phyloP scores from a whole-genome alignment of 2,113 vertebrate species.

The Symphodus melops region DNA sequence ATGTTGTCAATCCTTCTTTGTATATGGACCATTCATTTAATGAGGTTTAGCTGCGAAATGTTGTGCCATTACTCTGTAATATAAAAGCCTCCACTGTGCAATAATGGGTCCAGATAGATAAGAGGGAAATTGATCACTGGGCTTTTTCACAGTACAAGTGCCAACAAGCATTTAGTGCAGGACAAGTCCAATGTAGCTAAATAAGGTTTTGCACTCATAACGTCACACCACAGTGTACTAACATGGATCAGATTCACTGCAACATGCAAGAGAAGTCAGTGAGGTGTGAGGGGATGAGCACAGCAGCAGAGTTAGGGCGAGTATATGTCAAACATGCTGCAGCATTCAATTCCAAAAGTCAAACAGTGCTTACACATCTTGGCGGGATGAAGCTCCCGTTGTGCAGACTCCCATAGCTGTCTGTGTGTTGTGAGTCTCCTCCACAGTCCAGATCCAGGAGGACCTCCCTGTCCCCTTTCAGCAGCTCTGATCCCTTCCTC shows the following conservation, averaged over 20 bases:
- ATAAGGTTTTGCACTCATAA: not conserved
- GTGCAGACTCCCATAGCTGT: conserved; percentile 77
- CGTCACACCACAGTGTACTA: not conserved
- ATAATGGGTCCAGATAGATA: conserved; percentile 40
- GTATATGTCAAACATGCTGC: conserved; percentile 5
- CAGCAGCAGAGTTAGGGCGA: not conserved
- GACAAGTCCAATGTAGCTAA: not conserved
- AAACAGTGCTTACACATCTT: conserved; percentile 79
- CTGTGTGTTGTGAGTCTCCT: conserved; percentile 62
- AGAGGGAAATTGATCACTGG: conserved; percentile 13
- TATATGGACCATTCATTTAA: not conserved
- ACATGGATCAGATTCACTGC: not conserved
- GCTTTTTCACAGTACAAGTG: not conserved
- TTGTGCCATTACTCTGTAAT: conserved; percentile 15
- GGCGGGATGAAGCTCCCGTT: conserved; percentile 77
- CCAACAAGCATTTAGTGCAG: not conserved
- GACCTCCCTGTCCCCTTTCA: conserved; percentile 73
- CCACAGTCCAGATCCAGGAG: conserved; percentile 76
- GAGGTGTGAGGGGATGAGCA: conserved; percentile 26
- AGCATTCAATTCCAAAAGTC: not conserved
- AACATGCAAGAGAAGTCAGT: conserved; percentile 28
- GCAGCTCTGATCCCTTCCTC: conserved; percentile 74
- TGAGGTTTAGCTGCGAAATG: conserved; percentile 9
- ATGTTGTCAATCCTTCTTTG: not conserved
- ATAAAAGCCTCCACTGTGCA: conserved; percentile 54